phyloP scores from a whole-genome alignment of 2,113 vertebrate species.

The cattle (Bos taurus) region DNA sequence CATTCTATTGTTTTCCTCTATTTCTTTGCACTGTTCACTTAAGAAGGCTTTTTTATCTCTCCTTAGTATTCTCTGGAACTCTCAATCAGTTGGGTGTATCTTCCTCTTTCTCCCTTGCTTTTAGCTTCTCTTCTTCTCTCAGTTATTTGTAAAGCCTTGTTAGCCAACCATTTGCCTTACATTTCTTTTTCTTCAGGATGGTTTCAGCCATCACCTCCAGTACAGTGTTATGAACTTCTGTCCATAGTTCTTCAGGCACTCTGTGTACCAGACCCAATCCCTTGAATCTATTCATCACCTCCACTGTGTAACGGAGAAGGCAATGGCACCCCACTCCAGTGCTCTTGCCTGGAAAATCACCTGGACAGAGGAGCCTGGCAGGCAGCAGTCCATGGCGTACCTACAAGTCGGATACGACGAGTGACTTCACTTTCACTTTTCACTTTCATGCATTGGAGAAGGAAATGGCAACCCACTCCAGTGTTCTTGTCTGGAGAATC shows the following conservation, averaged over 20 bases:
- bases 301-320: neutral
- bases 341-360: no score
- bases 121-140: neutral
- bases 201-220: neutral
- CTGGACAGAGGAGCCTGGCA: no score
- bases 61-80: neutral
- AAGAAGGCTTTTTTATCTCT: neutral
- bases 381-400: no score
- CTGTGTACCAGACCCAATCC: neutral
- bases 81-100: neutral
- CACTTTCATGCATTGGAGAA: no score
- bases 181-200: neutral
- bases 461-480: no score
- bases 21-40: neutral
- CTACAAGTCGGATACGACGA: no score
- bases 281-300: neutral
- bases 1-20: neutral
- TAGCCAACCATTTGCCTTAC: neutral
- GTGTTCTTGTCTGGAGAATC: no score
- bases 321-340: no score
- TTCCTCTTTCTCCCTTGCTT: neutral
- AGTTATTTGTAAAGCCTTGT: neutral
- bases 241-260: neutral
- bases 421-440: no score
- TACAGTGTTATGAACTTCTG: neutral